Base-by-base conservation (phyloP, 2,888 invertebrate species). In the Limnephilus lunatus region DNA sequence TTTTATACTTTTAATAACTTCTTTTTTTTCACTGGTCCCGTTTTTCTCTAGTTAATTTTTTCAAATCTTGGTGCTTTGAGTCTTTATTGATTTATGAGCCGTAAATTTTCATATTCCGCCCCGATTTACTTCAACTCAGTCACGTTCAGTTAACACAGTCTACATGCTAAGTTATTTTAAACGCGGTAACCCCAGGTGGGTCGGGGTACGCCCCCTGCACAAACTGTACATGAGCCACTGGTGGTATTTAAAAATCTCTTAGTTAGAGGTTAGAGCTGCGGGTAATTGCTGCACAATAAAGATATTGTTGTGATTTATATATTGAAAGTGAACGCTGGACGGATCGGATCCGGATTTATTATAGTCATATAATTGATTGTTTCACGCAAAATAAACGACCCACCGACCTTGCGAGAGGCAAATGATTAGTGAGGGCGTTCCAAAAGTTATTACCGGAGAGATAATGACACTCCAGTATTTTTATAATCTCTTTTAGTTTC, bases 291-390 rank as follows among this genome's bases (percentile, higher is more conserved):
- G 82, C 90, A 82, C 90, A 90, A 90, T 90, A 90, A 44, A 82
- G 90, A 90, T 90, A 90, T 90, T 90, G 82, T 90, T 81, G 39
- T 90, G 90, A 90, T 90, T 90, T 90, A 90, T 90, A 82, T 32
- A 90, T 48, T 90, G 90, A 90, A 90, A 90, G 90, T 82, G 82
- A 90, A 82, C 82, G 90, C 31, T 31, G 30, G 90, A 39, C 82
- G 82, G 82, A 90, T 90, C 90, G 32, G 82, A 90, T 90, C 48
- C 82, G 82, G 82, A 48, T 90, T 82, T 82, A 90, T 90, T 82
- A 90, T 44, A 44, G 90, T 82, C 31, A 35, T 81, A 90, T 91
- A 91, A 91, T 91, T 91, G 86, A 91, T 91, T 91, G 91, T 86
- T 91, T 91, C 85, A 80, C 86, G 91, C 91, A 85, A 90, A 91